phyloP scores from a whole-genome alignment of 2,113 vertebrate species.

The Petromus typicus region DNA sequence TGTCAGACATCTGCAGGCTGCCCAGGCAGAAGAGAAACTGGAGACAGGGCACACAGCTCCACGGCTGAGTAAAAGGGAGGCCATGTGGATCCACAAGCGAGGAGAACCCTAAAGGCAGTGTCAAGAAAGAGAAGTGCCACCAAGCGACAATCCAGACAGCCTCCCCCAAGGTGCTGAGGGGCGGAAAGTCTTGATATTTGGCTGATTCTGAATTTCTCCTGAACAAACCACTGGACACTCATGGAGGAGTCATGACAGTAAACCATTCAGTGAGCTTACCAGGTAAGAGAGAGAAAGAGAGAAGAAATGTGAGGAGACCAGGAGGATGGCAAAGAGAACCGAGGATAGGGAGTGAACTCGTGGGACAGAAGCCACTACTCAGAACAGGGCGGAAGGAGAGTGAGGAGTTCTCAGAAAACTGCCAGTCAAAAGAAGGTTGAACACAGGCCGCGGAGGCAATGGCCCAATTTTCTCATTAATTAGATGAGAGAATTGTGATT shows the following conservation, averaged over 20 bases:
- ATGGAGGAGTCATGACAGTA: not conserved
- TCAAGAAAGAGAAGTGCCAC: not conserved
- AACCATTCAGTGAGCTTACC: not conserved
- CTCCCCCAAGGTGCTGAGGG: not conserved
- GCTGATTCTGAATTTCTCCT: not conserved
- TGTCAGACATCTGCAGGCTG: not conserved
- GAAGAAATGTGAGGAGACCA: not conserved
- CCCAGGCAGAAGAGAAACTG: not conserved
- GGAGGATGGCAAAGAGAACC: not conserved
- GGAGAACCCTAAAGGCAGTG: not conserved
- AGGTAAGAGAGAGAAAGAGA: not conserved
- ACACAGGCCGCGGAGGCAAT: conserved; percentile 75
- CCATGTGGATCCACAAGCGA: not conserved
- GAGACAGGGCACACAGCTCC: not conserved
- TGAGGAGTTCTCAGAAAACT: conserved; percentile 58
- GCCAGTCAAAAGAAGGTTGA: conserved; percentile 78
- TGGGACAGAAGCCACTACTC: conserved; percentile 26
- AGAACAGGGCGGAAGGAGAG: not conserved
- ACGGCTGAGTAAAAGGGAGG: not conserved
- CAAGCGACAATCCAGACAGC: not conserved
- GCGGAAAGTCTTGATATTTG: not conserved
- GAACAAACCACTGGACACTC: not conserved
- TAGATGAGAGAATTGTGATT: conserved; percentile 82
- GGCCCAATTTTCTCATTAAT: conserved; percentile 80
- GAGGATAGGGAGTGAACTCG: not conserved